These are phyloP conservation scores for Eristalis pertinax DNA, from an alignment of 2,888 invertebrate species.

Conservation along the genomic window DNA sequence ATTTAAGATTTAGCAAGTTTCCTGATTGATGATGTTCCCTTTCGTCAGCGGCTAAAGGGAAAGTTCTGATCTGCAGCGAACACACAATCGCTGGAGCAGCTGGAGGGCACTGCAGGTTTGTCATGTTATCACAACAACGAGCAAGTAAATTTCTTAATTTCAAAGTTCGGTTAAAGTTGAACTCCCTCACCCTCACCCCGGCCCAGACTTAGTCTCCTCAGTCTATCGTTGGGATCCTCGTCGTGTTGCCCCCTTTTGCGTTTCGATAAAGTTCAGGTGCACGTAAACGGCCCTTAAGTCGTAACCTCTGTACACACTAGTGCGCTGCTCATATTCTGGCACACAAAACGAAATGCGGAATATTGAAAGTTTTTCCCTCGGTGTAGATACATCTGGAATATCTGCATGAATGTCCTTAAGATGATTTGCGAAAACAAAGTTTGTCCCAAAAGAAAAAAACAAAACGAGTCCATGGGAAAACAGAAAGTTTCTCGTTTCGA, in stretches of 20 bases:
- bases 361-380: slow-evolving; percentile 45
- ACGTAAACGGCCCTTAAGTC: slow-evolving; percentile 32
- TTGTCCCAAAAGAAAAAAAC: slow-evolving; percentile 11
- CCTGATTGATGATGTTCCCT: slow-evolving; percentile 39
- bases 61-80: slow-evolving; percentile 20
- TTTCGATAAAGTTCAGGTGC: slow-evolving; percentile 1
- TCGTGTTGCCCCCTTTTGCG: background rate
- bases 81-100: slow-evolving; percentile 2
- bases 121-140: slow-evolving; percentile 45
- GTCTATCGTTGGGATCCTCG: background rate
- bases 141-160: slow-evolving; percentile 65
- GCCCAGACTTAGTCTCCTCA: background rate
- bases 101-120: slow-evolving; percentile 20
- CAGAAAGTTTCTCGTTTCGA: slow-evolving; percentile 48
- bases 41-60: background rate
- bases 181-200: background rate
- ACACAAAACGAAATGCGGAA: slow-evolving; percentile 37
- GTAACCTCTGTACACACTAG: slow-evolving; percentile 5
- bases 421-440: slow-evolving; percentile 53
- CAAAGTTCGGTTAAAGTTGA: slow-evolving; percentile 55
- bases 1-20: slow-evolving; percentile 43
- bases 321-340: background rate
- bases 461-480: slow-evolving; percentile 25
- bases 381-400: slow-evolving; percentile 34
- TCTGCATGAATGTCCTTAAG: slow-evolving; percentile 61